Conservation (phyloP, 2,113 vertebrate species). For the Pluvialis apricaria region DNA sequence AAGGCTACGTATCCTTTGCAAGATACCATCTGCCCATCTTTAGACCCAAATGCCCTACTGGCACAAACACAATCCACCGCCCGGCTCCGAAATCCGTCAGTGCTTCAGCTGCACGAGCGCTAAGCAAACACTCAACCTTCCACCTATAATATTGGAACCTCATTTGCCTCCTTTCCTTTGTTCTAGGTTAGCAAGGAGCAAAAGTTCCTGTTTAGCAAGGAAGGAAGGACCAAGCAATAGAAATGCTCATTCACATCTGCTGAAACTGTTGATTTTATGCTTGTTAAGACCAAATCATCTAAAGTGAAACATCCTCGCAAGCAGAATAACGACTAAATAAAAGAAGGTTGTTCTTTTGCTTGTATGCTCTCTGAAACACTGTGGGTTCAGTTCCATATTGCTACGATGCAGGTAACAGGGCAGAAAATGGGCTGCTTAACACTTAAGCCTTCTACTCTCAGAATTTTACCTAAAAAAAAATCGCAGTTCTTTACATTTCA, state of each 20-base stretch:
- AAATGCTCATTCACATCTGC: not conserved
- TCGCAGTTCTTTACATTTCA: not conserved
- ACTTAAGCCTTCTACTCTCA: not conserved
- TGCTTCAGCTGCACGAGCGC: not conserved
- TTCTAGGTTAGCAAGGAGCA: not conserved
- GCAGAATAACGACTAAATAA: not conserved
- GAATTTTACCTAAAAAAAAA: not conserved
- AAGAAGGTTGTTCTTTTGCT: not conserved
- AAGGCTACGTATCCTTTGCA: not conserved
- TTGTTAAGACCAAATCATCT: not conserved
- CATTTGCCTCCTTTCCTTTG: not conserved
- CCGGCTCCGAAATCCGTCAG: not conserved
- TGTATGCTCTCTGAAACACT: not conserved
- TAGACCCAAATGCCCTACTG: not conserved
- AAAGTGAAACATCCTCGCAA: not conserved
- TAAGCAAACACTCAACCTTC: not conserved
- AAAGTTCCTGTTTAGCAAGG: not conserved
- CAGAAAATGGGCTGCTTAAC: not conserved
- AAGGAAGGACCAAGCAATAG: not conserved
- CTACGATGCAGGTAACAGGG: not conserved
- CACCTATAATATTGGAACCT: not conserved
- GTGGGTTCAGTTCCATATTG: not conserved
- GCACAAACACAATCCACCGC: not conserved
- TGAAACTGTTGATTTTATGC: not conserved
- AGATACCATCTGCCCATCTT: not conserved